A percentile compares a stretch with the other conserved stretches of the same genome.
Evolutionary conservation across 2,888 invertebrate genomes (phyloP).

Genomic region (Amaurobius ferox): DNA sequence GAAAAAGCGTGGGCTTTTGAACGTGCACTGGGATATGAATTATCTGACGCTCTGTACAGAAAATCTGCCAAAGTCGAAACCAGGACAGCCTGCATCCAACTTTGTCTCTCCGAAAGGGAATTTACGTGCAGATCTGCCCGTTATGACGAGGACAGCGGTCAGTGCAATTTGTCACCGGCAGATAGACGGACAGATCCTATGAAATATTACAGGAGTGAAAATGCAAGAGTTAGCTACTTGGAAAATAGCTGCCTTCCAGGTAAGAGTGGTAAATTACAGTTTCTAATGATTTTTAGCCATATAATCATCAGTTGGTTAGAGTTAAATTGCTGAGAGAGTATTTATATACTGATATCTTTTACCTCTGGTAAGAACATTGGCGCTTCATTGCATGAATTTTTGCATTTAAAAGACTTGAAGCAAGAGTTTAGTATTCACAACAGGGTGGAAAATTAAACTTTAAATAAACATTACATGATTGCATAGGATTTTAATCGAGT

Average conservation of each 20-base stretch:
- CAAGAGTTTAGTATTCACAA: too few relatives aligned
- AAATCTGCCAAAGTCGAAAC: conserved; percentile 78
- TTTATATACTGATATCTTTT: too few relatives aligned
- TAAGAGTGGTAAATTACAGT: conserved; percentile 74
- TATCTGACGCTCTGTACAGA: conserved; percentile 79
- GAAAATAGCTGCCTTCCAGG: conserved; percentile 81
- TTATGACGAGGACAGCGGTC: conserved; percentile 79
- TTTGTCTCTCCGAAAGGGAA: conserved; percentile 78
- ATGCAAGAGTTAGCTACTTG: conserved; percentile 79
- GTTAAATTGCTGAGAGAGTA: too few relatives aligned
- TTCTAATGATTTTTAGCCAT: too few relatives aligned
- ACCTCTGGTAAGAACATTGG: too few relatives aligned
- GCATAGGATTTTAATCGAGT: too few relatives aligned
- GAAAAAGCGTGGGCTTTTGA: conserved; percentile 80
- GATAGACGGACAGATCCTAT: conserved; percentile 79
- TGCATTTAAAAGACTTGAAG: too few relatives aligned
- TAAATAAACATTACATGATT: too few relatives aligned
- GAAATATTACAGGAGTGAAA: conserved; percentile 70
- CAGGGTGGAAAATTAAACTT: too few relatives aligned
- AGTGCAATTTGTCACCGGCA: conserved; percentile 79
- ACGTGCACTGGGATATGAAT: conserved; percentile 79
- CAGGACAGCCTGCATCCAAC: conserved; percentile 80
- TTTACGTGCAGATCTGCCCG: conserved; percentile 80
- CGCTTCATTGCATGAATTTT: too few relatives aligned
- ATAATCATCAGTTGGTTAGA: too few relatives aligned